Evolutionary conservation across 2,888 invertebrate species (phyloP), one percentile per base, ranked within the genome.

Genomic region (Tiphia femorata): DNA sequence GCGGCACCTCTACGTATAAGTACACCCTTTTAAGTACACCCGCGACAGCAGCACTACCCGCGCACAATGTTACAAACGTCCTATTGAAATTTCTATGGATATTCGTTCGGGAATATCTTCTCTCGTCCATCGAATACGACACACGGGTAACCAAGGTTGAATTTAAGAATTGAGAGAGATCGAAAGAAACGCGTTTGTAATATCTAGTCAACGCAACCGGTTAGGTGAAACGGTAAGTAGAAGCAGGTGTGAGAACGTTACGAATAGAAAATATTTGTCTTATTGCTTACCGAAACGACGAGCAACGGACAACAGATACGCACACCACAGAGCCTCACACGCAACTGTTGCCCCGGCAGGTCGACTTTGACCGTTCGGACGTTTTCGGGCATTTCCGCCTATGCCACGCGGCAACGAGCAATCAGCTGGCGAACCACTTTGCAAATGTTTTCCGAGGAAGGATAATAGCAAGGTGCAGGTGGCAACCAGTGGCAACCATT

Each of bases 371-470:
- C 20, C 12, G 19, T 40, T 69, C 69, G 69, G 62, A 47, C 47
- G 59, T 56, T 55, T 55, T 58, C 69, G 69, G 54, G 25, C 7
- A 35, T 62, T 58, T 61, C 55, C 69, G 69, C 43, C 27, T 23
- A 16, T 67, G 70, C 67, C 67, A 69, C 70, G 67, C 69, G 67
- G 70, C 69, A 69, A 1, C 33, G 33, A 33, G 33, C 1, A 33
- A 33, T 33, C 33, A 33, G 12, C 33, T 12, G 33, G 33, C 33
- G 33, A 33, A 33, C 33, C 33, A 14, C 12, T 33, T 33, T 14
- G 8, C 33, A n/a, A n/a, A n/a, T n/a, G n/a, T n/a, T n/a, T n/a
- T n/a, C n/a, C n/a, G n/a, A n/a, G n/a, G n/a, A n/a, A n/a, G n/a
- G n/a, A n/a, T n/a, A n/a, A n/a, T n/a, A n/a, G n/a, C n/a, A n/a